phyloP scores from a whole-genome alignment of 1,140 invertebrate genomes.

The Ganaspis sp. region DNA sequence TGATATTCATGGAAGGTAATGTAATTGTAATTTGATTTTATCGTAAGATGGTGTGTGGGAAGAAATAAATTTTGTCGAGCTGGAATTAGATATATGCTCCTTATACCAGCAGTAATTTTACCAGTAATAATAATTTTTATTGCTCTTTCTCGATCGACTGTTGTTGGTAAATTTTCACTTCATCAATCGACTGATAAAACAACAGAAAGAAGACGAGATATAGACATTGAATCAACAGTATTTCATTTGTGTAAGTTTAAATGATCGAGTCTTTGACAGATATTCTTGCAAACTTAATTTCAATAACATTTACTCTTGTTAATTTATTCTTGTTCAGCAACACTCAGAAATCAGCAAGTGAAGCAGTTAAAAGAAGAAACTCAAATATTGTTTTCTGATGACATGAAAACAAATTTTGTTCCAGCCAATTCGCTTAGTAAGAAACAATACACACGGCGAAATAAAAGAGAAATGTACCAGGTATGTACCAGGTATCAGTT shows the following conservation, averaged over 20 bases:
- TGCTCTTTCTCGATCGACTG: conserved; percentile 63
- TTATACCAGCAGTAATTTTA: conserved; percentile 67
- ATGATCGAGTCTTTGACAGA: no score
- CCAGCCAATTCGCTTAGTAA: conserved; percentile 46
- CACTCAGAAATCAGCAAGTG: conserved; percentile 40
- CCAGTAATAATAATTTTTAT: conserved; percentile 69
- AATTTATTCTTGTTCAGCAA: conserved; percentile 47
- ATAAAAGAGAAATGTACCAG: conserved; percentile 62
- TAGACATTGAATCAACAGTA: not conserved
- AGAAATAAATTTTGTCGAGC: conserved; percentile 66
- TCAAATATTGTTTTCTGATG: conserved; percentile 54
- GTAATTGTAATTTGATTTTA: not conserved
- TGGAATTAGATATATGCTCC: conserved; percentile 67
- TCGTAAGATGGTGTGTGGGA: conserved; percentile 67
- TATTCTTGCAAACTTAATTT: no score
- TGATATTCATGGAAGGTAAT: no score
- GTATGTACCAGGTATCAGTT: conserved; percentile 44
- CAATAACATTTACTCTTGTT: conserved; percentile 17
- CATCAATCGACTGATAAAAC: conserved; percentile 35
- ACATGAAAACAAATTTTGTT: conserved; percentile 64
- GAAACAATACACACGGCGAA: conserved; percentile 49
- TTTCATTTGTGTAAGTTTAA: not conserved
- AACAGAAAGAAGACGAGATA: not conserved
- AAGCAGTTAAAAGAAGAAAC: conserved; percentile 51
- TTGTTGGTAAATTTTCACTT: conserved; percentile 55